Evolutionary conservation across 2,797 vertebrate species (phyloP).

Genomic region (Channallabes apus): DNA sequence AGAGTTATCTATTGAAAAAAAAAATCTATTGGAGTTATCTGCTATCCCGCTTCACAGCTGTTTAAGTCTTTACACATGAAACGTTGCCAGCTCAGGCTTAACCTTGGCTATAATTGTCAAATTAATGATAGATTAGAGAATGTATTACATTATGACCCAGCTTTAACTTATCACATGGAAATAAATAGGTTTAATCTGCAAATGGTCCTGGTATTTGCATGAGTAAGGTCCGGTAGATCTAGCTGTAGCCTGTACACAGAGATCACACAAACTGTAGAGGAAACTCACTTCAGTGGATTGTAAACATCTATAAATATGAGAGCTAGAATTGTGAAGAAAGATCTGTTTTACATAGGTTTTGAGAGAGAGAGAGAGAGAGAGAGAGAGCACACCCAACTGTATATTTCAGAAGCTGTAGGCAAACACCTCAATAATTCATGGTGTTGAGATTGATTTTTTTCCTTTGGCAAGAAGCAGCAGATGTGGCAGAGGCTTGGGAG

Average conservation of each 20-base stretch:
- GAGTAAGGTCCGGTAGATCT: neutral
- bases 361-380: constrained; percentile 41
- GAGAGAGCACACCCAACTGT: constrained; percentile 67
- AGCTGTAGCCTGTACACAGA: neutral
- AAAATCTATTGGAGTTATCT: too few relatives aligned
- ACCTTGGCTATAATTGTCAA: constrained; percentile 45
- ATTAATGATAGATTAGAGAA: constrained; percentile 45
- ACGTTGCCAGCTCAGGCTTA: constrained; percentile 29
- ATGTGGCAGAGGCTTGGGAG: constrained; percentile 53
- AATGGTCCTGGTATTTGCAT: constrained; percentile 16
- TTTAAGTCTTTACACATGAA: constrained; percentile 66
- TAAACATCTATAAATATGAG: constrained; percentile 30
- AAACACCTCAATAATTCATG: constrained; percentile 93
- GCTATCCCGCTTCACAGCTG: constrained; percentile 88
- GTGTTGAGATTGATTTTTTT: constrained; percentile 67
- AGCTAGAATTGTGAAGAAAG: constrained; percentile 29
- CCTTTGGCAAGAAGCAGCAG: constrained; percentile 59
- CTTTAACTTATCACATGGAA: constrained; percentile 37
- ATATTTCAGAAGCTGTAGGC: constrained; percentile 83
- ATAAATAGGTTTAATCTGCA: constrained; percentile 39
- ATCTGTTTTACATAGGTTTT: constrained; percentile 48
- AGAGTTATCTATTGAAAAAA: constrained; percentile 82
- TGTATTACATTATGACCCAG: constrained; percentile 40
- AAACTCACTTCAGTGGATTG: constrained; percentile 15
- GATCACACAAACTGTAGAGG: constrained; percentile 26